Percentiles rank a stretch among this genome's conserved stretches.
Conservation (phyloP, 2,888 invertebrate species). For the Mythimna loreyi region DNA sequence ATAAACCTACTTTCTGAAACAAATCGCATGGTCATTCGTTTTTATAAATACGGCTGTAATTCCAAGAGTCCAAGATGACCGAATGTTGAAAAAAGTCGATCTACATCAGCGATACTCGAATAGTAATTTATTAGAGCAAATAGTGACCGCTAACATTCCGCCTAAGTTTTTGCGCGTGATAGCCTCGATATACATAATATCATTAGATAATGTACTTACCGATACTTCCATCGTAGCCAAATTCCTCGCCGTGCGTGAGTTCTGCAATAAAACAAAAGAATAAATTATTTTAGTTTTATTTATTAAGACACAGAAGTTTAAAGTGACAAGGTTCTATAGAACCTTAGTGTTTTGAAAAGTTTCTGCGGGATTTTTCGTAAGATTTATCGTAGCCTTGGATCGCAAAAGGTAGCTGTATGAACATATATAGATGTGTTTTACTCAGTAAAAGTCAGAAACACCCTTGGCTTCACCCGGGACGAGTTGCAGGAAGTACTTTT, state of each 20-base stretch:
- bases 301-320: too few relatives aligned
- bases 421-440: too few relatives aligned
- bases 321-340: conserved; percentile 1
- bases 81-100: neutral
- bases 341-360: neutral
- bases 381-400: too few relatives aligned
- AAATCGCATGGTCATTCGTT: too few relatives aligned
- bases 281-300: conserved; percentile 1
- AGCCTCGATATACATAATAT: conserved; percentile 26
- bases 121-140: conserved; percentile 29
- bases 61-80: neutral
- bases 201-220: conserved; percentile 78
- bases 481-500: too few relatives aligned
- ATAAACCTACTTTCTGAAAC: too few relatives aligned
- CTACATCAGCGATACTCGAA: conserved; percentile 8
- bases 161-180: conserved; percentile 27
- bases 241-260: conserved; percentile 86
- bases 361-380: too few relatives aligned
- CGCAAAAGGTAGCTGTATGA: too few relatives aligned
- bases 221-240: conserved; percentile 91
- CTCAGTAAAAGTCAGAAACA: too few relatives aligned
- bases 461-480: too few relatives aligned
- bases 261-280: conserved; percentile 73
- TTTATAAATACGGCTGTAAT: neutral
- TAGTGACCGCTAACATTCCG: conserved; percentile 33